Evolutionary conservation across 2,888 invertebrate genomes (phyloP), one percentile per base, ranked within the genome.

Genomic region (Cloeon dipterum): DNA sequence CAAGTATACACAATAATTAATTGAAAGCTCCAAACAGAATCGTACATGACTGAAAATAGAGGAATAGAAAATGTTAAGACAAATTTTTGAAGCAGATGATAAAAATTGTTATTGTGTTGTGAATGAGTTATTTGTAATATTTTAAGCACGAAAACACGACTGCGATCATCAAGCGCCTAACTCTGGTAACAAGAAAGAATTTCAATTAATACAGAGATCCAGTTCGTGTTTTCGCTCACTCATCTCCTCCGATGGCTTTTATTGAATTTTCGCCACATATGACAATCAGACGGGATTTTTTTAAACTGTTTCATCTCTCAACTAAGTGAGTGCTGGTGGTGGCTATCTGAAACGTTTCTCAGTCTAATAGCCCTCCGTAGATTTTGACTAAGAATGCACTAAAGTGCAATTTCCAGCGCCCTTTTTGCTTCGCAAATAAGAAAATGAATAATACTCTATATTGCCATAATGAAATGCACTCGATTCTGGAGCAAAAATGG

Each of bases 241-340:
- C 42, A 42, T 43, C 43, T 43, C 43, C 41, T 43, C 43, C 43
- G 42, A 36, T 42, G 43, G 43, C 42, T 43, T 16, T 20, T 36
- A 26, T 39, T 21, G 32, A 20, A 34, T 23, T 20, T 26, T 35
- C 35, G 26, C 19, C 26, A 34, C 20, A 32, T n/a, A 33, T 34
- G 26, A 32, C 36, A 26, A 38, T 36, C 38, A 35, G 20, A 33
- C 39, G 41, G 42, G 36, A 42, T 35, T 35, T 38, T 33, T 40
- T 34, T 36, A 23, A 34, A 19, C 39, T 34, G 26, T 37, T 39
- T 21, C 21, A 21, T 21, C 21, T 21, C 21, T 21, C 5, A 13
- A 5, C 20, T 20, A 19, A 34, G 20, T 17, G 35, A n/a, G n/a
- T 20, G 21, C 8, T 19, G 35, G 35, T 34, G 35, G 35, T 34